phyloP scores from a whole-genome alignment of 2,113 vertebrate species.

The Leiothrix lutea region DNA sequence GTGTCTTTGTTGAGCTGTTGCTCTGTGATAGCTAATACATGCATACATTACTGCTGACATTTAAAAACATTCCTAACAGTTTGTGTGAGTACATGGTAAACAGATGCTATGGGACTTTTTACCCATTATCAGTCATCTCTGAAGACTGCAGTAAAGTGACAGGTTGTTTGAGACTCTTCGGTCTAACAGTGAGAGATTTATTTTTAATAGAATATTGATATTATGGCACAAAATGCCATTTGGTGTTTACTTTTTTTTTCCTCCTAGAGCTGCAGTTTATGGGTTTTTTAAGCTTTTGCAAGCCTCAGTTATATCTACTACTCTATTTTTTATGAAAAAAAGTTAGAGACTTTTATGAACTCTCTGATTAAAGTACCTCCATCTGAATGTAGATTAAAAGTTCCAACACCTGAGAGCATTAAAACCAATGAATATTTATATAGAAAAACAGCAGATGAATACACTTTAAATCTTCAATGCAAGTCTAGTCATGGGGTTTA shows the following conservation, averaged over 20 bases:
- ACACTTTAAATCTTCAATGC: conserved; percentile 83
- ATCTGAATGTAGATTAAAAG: conserved; percentile 86
- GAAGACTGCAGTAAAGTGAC: conserved; percentile 78
- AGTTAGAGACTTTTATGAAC: conserved; percentile 81
- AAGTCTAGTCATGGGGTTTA: conserved; percentile 84
- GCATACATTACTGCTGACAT: conserved; percentile 75
- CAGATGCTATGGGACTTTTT: conserved; percentile 77
- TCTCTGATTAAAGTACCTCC: conserved; percentile 83
- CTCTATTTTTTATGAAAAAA: conserved; percentile 61
- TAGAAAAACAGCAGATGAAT: conserved; percentile 80
- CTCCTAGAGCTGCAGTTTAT: conserved; percentile 45
- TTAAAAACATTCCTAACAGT: conserved; percentile 72
- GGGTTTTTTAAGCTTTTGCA: conserved; percentile 51
- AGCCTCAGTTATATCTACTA: conserved; percentile 64
- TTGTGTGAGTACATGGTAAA: conserved; percentile 71
- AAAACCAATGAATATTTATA: conserved; percentile 87
- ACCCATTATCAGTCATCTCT: conserved; percentile 81
- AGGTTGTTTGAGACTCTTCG: conserved; percentile 74
- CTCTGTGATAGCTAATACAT: conserved; percentile 56
- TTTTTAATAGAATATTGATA: conserved; percentile 83
- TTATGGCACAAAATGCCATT: conserved; percentile 70
- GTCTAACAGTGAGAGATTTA: conserved; percentile 76
- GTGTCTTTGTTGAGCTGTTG: conserved; percentile 1
- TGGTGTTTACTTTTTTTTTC: conserved; percentile 50
- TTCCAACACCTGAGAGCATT: conserved; percentile 81